Evolutionary conservation across 2,797 vertebrate genomes (phyloP).

Genomic region (Loris lydekkerianus): DNA sequence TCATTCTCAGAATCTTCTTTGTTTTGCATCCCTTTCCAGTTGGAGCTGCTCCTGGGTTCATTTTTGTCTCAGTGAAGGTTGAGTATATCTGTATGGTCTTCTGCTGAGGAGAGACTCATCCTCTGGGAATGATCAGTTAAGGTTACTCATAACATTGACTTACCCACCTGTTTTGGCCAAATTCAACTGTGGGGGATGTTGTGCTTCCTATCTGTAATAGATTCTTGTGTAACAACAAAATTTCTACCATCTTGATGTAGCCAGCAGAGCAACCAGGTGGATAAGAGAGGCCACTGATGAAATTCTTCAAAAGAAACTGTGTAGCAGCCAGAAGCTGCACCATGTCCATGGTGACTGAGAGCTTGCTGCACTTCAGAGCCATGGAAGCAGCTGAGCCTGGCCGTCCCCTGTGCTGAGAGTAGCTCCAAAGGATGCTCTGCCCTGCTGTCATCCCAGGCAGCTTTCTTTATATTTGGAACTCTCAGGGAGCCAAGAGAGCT

Average conservation of each 20-base stretch:
- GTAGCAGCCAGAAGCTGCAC: not conserved
- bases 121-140: slow-evolving; percentile 42
- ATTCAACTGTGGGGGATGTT: slow-evolving; percentile 7
- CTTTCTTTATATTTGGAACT: not conserved
- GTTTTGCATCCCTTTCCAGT: slow-evolving; percentile 51
- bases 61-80: slow-evolving; percentile 37
- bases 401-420: not conserved
- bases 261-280: slow-evolving; percentile 1
- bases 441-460: not conserved
- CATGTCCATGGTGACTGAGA: not conserved
- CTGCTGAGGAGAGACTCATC: not conserved
- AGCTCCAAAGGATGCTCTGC: not conserved
- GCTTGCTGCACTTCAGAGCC: not conserved
- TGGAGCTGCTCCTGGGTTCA: not conserved
- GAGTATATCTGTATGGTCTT: not conserved
- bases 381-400: not conserved
- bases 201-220: not conserved
- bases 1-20: slow-evolving; percentile 51
- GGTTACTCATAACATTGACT: slow-evolving; percentile 9
- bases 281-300: not conserved
- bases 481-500: not conserved
- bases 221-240: not conserved
- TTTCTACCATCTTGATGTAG: not conserved
- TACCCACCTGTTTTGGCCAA: not conserved
- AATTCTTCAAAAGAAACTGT: slow-evolving; percentile 55